Base-by-base conservation (phyloP, 2,888 invertebrate species). In the Melinaea menophilus region DNA sequence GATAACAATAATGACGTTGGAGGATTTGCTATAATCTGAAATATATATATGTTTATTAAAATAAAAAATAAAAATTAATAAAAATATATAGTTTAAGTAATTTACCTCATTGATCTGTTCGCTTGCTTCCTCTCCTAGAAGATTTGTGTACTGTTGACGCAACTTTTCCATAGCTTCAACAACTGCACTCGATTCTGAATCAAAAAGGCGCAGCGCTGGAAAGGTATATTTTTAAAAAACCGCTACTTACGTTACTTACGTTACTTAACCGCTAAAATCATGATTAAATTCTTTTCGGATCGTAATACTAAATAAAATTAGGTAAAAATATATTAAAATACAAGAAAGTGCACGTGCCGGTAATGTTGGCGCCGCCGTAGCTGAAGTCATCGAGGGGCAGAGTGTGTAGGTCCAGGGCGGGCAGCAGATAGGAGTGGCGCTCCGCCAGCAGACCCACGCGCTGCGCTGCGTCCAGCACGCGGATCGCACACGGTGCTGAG, bases 291-390 rank as follows among this genome's bases (percentile, higher is more conserved):
- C 1, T 22, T 7, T 31, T 31, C 1, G 22, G 9, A 31, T 31
- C 5, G 51, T 9, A 31, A 9, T 9, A 7, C 31, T 1, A n/a
- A 5, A 51, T 31, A 31, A 3, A 7, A 31, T 11, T 41, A 22
- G 41, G 37, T 31, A 31, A 9, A 41, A 2, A 12, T 31, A 45
- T 47, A 41, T 48, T 54, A 33, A 12, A 51, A 41, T 59, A 3
- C 4, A 5, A 51, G 4, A 34, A 5, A 11, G 12, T 5, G 3
- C 5, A 58, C 70, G 63, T 34, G 82, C 84, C 81, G 64, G 88
- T 88, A 68, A 88, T 69, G 75, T 88, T 88, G 66, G 88, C 88
- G 59, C 87, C 88, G 69, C 88, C 86, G 78, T 88, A 79, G 76
- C 87, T 87, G 80, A 77, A 85, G 72, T 74, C 69, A 46, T 71